phyloP scores from a whole-genome alignment of 2,797 vertebrate genomes.

The Gymnoscopelus microlampas region DNA sequence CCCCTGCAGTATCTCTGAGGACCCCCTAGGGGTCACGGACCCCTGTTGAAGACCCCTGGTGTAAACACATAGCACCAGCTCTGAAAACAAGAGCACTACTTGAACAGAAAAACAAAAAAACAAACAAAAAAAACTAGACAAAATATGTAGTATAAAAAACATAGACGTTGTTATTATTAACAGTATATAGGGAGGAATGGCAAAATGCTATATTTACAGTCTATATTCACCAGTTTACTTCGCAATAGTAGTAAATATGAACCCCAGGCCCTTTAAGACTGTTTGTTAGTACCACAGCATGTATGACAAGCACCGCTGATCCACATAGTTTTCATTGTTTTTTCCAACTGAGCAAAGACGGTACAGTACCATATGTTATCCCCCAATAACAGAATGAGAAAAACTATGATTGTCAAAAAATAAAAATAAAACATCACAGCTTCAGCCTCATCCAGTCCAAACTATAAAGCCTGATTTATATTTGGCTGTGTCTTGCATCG shows the following conservation, averaged over 20 bases:
- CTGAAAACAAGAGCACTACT: slow-evolving; percentile 45
- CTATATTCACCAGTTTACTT: slow-evolving; percentile 36
- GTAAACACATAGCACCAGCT: slow-evolving; percentile 61
- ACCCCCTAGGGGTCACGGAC: too few species aligned
- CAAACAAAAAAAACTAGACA: slow-evolving; percentile 2
- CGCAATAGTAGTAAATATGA: slow-evolving; percentile 28
- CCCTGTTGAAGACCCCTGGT: too few species aligned
- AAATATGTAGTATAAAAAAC: slow-evolving; percentile 19
- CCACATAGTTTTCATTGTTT: neutral
- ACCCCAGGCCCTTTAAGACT: slow-evolving; percentile 4
- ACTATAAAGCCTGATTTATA: too few species aligned
- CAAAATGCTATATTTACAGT: slow-evolving; percentile 60
- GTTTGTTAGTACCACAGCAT: slow-evolving; percentile 31
- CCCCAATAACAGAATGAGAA: neutral
- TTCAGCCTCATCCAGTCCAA: neutral
- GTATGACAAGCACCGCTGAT: slow-evolving; percentile 34
- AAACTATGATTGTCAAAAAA: neutral
- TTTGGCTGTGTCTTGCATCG: too few species aligned
- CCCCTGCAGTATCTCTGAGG: too few species aligned
- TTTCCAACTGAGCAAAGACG: neutral
- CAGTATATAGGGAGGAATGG: slow-evolving; percentile 36
- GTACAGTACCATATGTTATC: neutral
- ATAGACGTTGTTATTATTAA: slow-evolving; percentile 37
- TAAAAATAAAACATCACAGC: too few species aligned
- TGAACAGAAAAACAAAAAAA: slow-evolving; percentile 19